Conservation (phyloP, 1,140 invertebrate genomes). For the Adelges cooleyi region DNA sequence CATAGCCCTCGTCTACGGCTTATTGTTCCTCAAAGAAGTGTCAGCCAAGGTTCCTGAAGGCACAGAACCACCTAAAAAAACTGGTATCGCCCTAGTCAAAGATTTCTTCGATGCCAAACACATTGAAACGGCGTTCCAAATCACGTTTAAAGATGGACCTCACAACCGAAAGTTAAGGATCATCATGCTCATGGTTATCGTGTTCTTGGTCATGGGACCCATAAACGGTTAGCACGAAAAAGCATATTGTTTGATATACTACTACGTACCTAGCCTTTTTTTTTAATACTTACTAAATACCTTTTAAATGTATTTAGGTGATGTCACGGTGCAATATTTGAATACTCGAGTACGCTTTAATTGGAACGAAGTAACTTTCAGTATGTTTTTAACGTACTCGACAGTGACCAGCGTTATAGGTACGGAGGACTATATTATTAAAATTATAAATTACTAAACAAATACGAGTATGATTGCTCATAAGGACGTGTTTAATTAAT, state of each 20-base stretch:
- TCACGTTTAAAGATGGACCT: slow-evolving; percentile 59
- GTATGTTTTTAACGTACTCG: slow-evolving; percentile 66
- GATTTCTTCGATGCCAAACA: slow-evolving; percentile 62
- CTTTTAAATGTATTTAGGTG: too few relatives aligned
- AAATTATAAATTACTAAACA: too few relatives aligned
- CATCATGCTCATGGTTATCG: slow-evolving; percentile 59
- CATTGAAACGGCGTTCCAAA: slow-evolving; percentile 57
- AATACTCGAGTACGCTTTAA: slow-evolving; percentile 72
- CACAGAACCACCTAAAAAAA: neutral
- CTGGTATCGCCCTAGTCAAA: slow-evolving; percentile 20
- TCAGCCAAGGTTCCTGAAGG: neutral
- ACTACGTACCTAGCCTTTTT: too few relatives aligned
- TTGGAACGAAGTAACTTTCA: slow-evolving; percentile 74
- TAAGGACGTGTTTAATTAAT: too few relatives aligned
- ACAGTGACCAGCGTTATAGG: slow-evolving; percentile 66
- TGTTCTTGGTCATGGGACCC: slow-evolving; percentile 71
- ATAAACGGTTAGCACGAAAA: slow-evolving; percentile 52
- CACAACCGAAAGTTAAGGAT: slow-evolving; percentile 57
- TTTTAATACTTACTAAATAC: too few relatives aligned
- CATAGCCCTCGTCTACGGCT: slow-evolving; percentile 57
- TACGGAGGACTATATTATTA: too few relatives aligned
- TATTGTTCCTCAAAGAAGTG: slow-evolving; percentile 48
- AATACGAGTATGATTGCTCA: too few relatives aligned
- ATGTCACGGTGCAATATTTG: slow-evolving; percentile 68
- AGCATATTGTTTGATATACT: too few relatives aligned